Percentiles rank a stretch among this genome's conserved stretches.
phyloP scores from a whole-genome alignment of 2,888 invertebrate species.

The Watsonalla cultraria region DNA sequence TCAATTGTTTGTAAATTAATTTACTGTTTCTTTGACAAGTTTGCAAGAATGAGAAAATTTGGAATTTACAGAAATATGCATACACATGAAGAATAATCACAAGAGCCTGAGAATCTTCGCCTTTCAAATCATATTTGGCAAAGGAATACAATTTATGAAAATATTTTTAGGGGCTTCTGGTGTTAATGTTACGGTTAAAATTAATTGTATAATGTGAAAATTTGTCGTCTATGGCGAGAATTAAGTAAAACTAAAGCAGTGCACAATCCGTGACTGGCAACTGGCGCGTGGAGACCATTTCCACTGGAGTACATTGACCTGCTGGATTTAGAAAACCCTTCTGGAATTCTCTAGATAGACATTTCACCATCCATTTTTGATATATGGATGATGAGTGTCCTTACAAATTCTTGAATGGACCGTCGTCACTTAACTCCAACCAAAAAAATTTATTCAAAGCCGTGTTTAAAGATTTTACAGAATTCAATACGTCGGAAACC shows the following conservation, averaged over 20 bases:
- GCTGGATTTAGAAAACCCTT: slow-evolving; percentile 8
- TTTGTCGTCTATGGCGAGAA: slow-evolving; percentile 8
- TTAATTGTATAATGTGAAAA: not conserved
- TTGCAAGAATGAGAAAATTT: slow-evolving; percentile 12
- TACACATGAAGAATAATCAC: too few species aligned
- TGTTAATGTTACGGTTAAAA: not conserved
- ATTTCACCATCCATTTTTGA: too few species aligned
- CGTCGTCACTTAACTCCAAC: too few species aligned
- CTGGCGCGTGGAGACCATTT: slow-evolving; percentile 33
- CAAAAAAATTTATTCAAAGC: too few species aligned
- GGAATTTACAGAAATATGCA: slow-evolving; percentile 1
- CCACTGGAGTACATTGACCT: slow-evolving; percentile 30
- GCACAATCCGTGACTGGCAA: slow-evolving; percentile 29
- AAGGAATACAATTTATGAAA: too few species aligned
- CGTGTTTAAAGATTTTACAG: too few species aligned
- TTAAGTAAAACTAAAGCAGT: slow-evolving; percentile 18
- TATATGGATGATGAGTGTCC: too few species aligned
- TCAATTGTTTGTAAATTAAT: not conserved
- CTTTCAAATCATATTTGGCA: too few species aligned
- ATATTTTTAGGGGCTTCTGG: not conserved
- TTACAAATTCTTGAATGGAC: too few species aligned
- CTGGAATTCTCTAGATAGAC: not conserved
- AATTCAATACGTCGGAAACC: not conserved
- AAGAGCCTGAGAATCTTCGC: too few species aligned
- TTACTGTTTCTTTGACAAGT: not conserved